phyloP scores from a whole-genome alignment of 2,113 vertebrate genomes.

The Saguinus imperator region DNA sequence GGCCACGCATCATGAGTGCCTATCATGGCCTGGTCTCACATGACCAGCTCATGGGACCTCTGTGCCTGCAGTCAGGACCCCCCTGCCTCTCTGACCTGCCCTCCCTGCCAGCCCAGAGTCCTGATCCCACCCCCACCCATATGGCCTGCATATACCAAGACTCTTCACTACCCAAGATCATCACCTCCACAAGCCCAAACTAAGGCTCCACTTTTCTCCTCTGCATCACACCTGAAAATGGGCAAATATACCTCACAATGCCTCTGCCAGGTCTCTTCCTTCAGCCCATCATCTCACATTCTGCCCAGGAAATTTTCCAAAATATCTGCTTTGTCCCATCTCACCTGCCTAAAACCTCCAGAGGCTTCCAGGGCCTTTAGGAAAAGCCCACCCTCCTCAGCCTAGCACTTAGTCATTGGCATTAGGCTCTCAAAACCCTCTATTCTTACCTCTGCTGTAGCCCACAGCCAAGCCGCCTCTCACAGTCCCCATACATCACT shows the following conservation, averaged over 20 bases:
- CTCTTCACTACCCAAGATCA: not conserved
- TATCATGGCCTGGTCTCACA: not conserved
- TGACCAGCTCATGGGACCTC: not conserved
- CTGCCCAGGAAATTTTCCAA: not conserved
- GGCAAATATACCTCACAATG: not conserved
- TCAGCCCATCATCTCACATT: not conserved
- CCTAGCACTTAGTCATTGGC: not conserved
- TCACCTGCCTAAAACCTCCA: slow-evolving; percentile 22
- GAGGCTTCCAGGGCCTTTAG: not conserved
- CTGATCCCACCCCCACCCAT: too few species aligned
- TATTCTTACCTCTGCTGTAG: not conserved
- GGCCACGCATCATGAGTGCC: not conserved
- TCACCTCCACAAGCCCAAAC: not conserved
- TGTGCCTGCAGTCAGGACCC: not conserved
- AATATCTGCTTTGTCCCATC: not conserved
- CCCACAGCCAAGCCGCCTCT: not conserved
- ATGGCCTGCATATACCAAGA: not conserved
- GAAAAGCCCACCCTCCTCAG: not conserved
- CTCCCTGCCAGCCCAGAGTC: not conserved
- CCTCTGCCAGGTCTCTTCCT: not conserved
- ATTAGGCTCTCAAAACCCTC: not conserved
- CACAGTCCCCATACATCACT: not conserved
- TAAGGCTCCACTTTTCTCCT: not conserved
- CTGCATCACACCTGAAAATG: not conserved
- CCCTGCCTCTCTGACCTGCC: not conserved